These are phyloP conservation scores for Tokudaia muenninki DNA, from an alignment of 2,797 vertebrate genomes.

Conservation along the genomic window DNA sequence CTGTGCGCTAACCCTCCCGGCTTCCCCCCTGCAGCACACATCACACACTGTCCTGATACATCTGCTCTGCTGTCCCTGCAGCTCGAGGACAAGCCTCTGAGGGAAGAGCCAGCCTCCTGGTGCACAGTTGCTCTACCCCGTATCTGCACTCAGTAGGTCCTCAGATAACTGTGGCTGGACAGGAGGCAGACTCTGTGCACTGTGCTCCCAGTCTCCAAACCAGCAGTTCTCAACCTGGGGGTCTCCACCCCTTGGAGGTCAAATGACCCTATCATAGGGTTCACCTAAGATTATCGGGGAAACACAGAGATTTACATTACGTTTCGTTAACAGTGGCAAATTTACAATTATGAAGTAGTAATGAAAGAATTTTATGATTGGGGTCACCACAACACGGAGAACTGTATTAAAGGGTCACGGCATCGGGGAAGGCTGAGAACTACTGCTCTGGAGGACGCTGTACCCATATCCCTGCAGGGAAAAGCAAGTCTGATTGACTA, in stretches of 20 bases:
- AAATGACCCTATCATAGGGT: neutral
- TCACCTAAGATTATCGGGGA: neutral
- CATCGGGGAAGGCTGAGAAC: neutral
- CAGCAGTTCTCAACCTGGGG: neutral
- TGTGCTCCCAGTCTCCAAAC: neutral
- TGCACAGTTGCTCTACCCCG: neutral
- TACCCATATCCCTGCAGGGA: neutral
- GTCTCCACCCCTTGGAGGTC: no score
- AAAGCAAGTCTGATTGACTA: no score
- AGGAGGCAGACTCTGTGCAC: neutral
- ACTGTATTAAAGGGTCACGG: neutral
- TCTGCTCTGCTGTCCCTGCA: neutral
- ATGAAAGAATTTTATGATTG: neutral
- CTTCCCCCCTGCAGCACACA: no score
- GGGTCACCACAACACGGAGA: neutral
- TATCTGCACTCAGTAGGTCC: neutral
- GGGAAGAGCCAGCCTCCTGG: neutral
- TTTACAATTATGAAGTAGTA: neutral
- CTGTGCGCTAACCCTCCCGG: neutral
- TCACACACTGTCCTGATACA: neutral
- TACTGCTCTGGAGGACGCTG: neutral
- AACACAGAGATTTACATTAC: neutral
- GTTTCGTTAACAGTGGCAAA: neutral
- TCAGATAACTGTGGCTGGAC: neutral
- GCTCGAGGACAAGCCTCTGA: rapidly evolving